Evolutionary conservation across 1,140 invertebrate species (phyloP).

Genomic region (Pomacea maculata): DNA sequence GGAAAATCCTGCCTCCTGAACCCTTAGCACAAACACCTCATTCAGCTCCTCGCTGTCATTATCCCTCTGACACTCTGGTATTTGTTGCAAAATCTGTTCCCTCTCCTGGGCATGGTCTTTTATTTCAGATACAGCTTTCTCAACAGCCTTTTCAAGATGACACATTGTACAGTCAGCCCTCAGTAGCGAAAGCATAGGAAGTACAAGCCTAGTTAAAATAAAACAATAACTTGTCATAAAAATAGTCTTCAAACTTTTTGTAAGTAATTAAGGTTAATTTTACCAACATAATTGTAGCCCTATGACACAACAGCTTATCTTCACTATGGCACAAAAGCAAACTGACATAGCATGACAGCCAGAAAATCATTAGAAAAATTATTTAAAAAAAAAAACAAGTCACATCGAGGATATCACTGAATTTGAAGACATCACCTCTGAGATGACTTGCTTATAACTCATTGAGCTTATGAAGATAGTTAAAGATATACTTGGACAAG

Average conservation of each 20-base stretch:
- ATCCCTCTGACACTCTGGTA: slow-evolving; percentile 2
- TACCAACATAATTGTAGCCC: neutral
- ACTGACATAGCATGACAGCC: neutral
- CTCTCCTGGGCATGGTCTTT: neutral
- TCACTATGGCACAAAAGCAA: neutral
- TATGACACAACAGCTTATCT: neutral
- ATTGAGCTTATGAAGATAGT: neutral
- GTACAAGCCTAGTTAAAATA: slow-evolving; percentile 28
- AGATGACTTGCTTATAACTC: neutral
- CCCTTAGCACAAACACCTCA: slow-evolving; percentile 25
- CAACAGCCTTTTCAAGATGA: slow-evolving; percentile 41
- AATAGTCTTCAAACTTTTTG: neutral
- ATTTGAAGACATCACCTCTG: neutral
- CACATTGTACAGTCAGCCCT: slow-evolving; percentile 37
- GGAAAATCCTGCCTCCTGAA: slow-evolving; percentile 26
- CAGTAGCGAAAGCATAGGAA: slow-evolving; percentile 43
- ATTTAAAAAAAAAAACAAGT: neutral
- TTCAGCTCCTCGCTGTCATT: slow-evolving; percentile 25
- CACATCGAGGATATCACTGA: neutral
- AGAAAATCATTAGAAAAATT: neutral
- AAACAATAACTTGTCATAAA: neutral
- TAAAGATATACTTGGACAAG: neutral
- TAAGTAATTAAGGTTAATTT: no score
- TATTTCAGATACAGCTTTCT: slow-evolving; percentile 27
- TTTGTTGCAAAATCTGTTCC: neutral